Percentiles rank a stretch among this genome's conserved stretches.
Conservation (phyloP, 2,113 vertebrate genomes). For the Seriola quinqueradiata region DNA sequence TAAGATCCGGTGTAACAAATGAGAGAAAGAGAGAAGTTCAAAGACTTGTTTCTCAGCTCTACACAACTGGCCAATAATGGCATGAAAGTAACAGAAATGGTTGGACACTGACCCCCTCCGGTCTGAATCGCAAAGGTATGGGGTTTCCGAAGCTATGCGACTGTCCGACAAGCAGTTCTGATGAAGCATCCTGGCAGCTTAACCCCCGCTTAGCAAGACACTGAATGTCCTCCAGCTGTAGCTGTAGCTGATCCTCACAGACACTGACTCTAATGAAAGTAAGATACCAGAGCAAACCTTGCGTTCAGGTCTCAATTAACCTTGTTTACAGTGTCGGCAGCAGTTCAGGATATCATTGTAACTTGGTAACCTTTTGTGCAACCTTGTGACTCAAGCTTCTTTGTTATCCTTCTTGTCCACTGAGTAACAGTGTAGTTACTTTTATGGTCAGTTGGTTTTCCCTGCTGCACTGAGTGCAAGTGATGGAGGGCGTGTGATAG, state of each 20-base stretch:
- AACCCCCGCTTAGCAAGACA: not conserved
- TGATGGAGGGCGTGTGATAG: conserved; percentile 42
- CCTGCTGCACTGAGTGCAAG: not conserved
- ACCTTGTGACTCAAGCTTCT: conserved; percentile 10
- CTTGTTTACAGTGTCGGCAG: not conserved
- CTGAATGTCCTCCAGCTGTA: not conserved
- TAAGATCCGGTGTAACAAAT: not conserved
- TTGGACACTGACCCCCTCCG: not conserved
- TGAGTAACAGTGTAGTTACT: conserved; percentile 11
- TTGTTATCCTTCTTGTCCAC: conserved; percentile 6
- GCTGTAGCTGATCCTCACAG: not conserved
- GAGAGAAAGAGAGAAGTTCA: not conserved
- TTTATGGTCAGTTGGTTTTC: conserved; percentile 36
- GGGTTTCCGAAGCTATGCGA: not conserved
- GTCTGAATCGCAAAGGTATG: not conserved
- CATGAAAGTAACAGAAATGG: not conserved
- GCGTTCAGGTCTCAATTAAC: conserved; percentile 7
- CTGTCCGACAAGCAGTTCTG: not conserved
- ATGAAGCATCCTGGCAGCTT: not conserved
- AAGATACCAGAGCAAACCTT: not conserved
- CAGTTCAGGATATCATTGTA: conserved; percentile 1
- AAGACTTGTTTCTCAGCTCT: not conserved
- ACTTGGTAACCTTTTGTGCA: not conserved
- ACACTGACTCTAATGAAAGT: conserved; percentile 16
- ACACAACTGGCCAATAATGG: not conserved